Evolutionary conservation across 2,113 vertebrate species (phyloP), one percentile per base, ranked within the genome.

Genomic region (Indicator maculatus): DNA sequence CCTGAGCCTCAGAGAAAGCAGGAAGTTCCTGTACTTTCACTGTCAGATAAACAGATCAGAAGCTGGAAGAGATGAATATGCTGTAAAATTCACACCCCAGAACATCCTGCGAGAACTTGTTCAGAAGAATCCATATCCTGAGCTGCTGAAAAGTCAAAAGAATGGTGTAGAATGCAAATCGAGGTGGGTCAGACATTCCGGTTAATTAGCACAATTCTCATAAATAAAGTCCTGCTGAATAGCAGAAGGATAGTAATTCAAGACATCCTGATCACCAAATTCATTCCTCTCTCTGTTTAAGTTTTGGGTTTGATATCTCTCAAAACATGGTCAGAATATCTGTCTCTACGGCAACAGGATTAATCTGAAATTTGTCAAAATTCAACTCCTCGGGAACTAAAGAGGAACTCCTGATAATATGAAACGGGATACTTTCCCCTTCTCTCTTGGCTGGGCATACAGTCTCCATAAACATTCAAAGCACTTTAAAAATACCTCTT

Each of bases 401-500:
- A 0, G 2, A 52, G 23, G 16, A 92, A 78, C 8, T 92, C 27
- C 18, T 36, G 27, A 69, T 30, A 86, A 83, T 12, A 74, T 67
- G 60, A 86, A 84, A 86, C 30, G 16, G 55, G 16, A 45, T 45
- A 27, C 31, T 63, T 71, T 78, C 28, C 55, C 2, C 59, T 81
- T 84, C 28, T 26, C 41, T 45, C 19, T 60, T 74, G 31, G 6
- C 39, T 89, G 67, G 27, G 26, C 60, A 74, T 1, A 50, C 13
- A 33, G 21, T 18, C 23, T 56, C 41, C 60, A 47, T 16, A 74
- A 78, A 41, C 65, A 60, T 30, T 30, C 28, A 36, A 86, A 86
- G 39, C 45, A 53, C 67, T 77, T 67, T 11, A 86, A 63, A 83
- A 56, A 82, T 97, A 99, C 99, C 99, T 99, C 99, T 96, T 99